Evolutionary conservation across 2,888 invertebrate species (phyloP).

Genomic region (Muschampia plurimacula): DNA sequence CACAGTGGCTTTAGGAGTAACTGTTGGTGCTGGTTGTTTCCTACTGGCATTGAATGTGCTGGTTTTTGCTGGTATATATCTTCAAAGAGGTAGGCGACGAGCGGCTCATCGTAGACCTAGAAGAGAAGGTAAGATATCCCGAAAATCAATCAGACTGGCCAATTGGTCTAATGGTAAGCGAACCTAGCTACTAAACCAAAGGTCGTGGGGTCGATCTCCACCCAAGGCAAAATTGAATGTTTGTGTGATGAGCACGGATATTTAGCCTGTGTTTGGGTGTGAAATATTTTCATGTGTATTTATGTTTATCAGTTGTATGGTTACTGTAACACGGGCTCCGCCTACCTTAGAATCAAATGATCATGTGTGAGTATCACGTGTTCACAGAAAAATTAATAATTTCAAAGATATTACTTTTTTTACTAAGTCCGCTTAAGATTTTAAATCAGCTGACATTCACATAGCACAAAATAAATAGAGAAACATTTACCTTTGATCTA

Average conservation of each 20-base stretch:
- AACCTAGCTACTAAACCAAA: too few species aligned
- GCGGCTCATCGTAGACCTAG: slow-evolving; percentile 61
- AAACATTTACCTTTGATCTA: not conserved
- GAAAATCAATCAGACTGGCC: not conserved
- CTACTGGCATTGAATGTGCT: slow-evolving; percentile 89
- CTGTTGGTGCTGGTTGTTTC: slow-evolving; percentile 90
- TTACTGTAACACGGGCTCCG: too few species aligned
- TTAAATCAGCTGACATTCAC: not conserved
- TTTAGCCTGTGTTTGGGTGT: too few species aligned
- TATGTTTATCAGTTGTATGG: too few species aligned
- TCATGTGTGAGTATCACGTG: too few species aligned
- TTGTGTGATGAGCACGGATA: too few species aligned
- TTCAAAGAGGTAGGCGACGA: slow-evolving; percentile 87
- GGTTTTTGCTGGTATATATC: slow-evolving; percentile 92
- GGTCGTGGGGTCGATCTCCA: too few species aligned
- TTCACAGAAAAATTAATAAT: too few species aligned
- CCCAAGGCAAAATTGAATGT: too few species aligned
- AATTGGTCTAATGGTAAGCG: too few species aligned
- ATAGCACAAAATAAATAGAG: not conserved
- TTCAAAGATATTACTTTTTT: not conserved
- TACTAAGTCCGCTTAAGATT: not conserved
- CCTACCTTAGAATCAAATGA: too few species aligned
- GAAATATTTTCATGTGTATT: too few species aligned
- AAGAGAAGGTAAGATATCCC: slow-evolving; percentile 60
- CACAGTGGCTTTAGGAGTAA: slow-evolving; percentile 91